These are phyloP conservation scores for Prosapia bicincta DNA, from an alignment of 2,888 invertebrate genomes.

Conservation along the genomic window DNA sequence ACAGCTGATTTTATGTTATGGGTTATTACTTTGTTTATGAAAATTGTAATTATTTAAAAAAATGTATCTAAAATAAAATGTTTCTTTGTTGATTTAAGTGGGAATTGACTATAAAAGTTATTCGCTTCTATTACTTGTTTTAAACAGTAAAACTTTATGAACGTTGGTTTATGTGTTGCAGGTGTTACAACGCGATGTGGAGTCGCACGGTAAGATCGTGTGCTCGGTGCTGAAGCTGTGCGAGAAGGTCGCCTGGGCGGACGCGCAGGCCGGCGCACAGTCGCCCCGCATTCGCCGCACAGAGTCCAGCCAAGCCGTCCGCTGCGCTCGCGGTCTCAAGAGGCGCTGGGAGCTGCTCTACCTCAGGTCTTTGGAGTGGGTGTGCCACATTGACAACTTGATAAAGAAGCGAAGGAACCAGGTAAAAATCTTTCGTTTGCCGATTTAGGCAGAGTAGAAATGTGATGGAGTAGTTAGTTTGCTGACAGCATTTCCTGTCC, in stretches of 20 bases:
- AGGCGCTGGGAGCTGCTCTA: slow-evolving; percentile 88
- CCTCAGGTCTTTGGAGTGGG: slow-evolving; percentile 87
- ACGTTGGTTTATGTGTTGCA: slow-evolving; percentile 50
- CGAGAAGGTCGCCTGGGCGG: slow-evolving; percentile 52
- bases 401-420: slow-evolving; percentile 54
- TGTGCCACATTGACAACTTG: slow-evolving; percentile 83
- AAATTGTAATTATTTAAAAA: too few species aligned
- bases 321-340: slow-evolving; percentile 69
- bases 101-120: too few species aligned
- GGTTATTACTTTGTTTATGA: too few species aligned
- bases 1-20: too few species aligned
- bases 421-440: too few species aligned
- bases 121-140: not conserved
- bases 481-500: too few species aligned
- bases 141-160: too few species aligned
- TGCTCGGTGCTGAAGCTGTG: slow-evolving; percentile 72
- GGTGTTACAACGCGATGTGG: slow-evolving; percentile 91
- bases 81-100: too few species aligned
- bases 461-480: too few species aligned
- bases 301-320: slow-evolving; percentile 44
- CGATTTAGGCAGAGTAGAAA: too few species aligned
- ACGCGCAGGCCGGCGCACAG: slow-evolving; percentile 43
- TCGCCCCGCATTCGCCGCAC: slow-evolving; percentile 45
- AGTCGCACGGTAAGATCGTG: slow-evolving; percentile 85
- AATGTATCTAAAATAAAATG: too few species aligned